A percentile compares a stretch with the other conserved stretches of the same genome.
phyloP scores from a whole-genome alignment of 2,888 invertebrate species.

The Chymomyza fuscimana region DNA sequence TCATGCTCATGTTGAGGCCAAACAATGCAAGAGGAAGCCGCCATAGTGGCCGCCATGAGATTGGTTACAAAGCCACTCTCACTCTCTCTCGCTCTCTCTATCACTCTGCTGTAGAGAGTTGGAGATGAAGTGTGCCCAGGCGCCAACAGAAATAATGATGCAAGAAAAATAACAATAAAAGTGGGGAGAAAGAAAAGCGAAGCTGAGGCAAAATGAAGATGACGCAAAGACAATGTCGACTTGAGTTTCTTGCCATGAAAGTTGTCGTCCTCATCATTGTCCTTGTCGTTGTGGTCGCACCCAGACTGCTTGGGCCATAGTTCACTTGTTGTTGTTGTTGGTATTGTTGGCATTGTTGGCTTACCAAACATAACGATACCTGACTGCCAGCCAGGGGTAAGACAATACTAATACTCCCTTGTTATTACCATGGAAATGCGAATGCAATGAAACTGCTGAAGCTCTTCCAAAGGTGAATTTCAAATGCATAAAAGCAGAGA shows the following conservation, averaged over 20 bases:
- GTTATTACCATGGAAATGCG: slow-evolving; percentile 28
- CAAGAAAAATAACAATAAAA: slow-evolving; percentile 69
- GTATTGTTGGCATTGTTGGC: neutral
- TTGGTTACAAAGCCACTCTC: neutral
- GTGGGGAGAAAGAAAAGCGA: slow-evolving; percentile 24
- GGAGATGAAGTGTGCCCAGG: slow-evolving; percentile 40
- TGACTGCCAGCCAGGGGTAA: slow-evolving; percentile 9
- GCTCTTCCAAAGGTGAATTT: slow-evolving; percentile 9
- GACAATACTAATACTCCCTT: slow-evolving; percentile 19
- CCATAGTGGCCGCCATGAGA: slow-evolving; percentile 31
- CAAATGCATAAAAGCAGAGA: slow-evolving; percentile 10
- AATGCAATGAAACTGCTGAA: slow-evolving; percentile 35
- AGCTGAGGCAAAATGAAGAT: neutral
- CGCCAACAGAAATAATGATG: slow-evolving; percentile 72
- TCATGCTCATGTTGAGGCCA: slow-evolving; percentile 28
- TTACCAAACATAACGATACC: slow-evolving; percentile 8
- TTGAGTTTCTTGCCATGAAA: slow-evolving; percentile 4
- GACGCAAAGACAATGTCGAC: slow-evolving; percentile 14
- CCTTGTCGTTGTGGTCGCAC: neutral
- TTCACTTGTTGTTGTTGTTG: neutral
- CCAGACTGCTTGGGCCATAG: neutral
- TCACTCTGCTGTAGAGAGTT: neutral
- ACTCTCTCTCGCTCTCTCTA: too few relatives aligned
- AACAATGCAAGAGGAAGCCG: slow-evolving; percentile 60
- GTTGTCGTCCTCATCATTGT: neutral